Evolutionary conservation across 1,140 invertebrate species (phyloP).

Genomic region (Riptortus pedestris): DNA sequence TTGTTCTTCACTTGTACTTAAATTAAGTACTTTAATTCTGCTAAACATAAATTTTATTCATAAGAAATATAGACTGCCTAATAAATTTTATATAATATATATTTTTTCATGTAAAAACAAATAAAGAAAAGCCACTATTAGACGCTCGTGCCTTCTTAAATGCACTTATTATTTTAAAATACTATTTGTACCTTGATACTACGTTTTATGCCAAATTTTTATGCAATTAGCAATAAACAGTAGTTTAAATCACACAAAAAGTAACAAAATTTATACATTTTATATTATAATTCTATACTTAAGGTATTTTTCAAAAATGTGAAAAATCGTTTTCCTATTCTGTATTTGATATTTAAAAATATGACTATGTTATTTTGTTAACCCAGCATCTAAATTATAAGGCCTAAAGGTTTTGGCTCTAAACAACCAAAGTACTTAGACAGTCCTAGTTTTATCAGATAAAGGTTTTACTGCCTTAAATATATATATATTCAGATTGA

Average conservation of each 20-base stretch:
- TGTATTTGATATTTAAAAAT: too few relatives aligned
- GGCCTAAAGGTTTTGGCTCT: constrained; percentile 2
- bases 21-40: constrained; percentile 20
- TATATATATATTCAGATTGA: constrained; percentile 12
- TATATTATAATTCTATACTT: not conserved
- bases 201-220: constrained; percentile 12
- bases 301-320: not conserved
- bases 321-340: too few relatives aligned
- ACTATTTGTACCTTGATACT: constrained; percentile 14
- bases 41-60: not conserved
- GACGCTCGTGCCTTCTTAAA: constrained; percentile 16
- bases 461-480: not conserved
- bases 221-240: constrained; percentile 12
- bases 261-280: not conserved
- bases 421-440: not conserved
- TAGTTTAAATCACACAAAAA: not conserved
- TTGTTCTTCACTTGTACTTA: constrained; percentile 11
- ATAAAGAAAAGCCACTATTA: constrained; percentile 4
- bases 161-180: constrained; percentile 18
- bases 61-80: constrained; percentile 14
- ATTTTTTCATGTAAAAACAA: not conserved
- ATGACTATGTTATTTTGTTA: too few relatives aligned
- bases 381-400: too few relatives aligned
- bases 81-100: not conserved
- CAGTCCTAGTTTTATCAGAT: constrained; percentile 2